Evolutionary conservation across 2,888 invertebrate genomes (phyloP).

Genomic region (Apamea sordens): DNA sequence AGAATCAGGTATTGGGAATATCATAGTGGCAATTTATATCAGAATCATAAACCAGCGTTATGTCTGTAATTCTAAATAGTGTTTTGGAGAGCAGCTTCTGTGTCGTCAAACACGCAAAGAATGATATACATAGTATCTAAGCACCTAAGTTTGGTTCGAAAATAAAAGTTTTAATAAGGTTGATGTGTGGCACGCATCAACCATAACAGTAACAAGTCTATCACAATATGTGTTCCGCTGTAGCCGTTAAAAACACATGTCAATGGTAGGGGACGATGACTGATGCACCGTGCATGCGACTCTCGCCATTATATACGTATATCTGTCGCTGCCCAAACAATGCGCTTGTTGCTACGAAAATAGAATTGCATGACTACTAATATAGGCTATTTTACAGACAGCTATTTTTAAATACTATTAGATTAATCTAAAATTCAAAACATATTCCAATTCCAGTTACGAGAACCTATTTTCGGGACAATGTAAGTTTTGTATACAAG

Average conservation of each 20-base stretch:
- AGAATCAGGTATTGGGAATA: background rate
- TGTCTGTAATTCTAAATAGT: background rate
- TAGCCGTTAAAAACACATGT: constrained; percentile 39
- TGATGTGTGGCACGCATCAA: constrained; percentile 18
- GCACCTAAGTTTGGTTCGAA: background rate
- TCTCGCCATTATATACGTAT: constrained; percentile 17
- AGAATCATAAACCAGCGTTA: background rate
- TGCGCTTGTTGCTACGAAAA: constrained; percentile 9
- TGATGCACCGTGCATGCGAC: constrained; percentile 16
- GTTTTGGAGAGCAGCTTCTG: background rate
- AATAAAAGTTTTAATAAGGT: constrained; percentile 17
- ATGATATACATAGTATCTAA: background rate
- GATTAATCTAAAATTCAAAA: constrained; percentile 1
- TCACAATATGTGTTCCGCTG: constrained; percentile 14
- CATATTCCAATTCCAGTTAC: background rate
- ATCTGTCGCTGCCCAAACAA: constrained; percentile 13
- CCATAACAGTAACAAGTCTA: constrained; percentile 10
- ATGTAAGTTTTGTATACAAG: background rate
- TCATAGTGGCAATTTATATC: background rate
- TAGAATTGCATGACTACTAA: background rate
- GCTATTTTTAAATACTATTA: background rate
- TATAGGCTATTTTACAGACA: background rate
- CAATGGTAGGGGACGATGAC: constrained; percentile 10
- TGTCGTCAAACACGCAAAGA: background rate
- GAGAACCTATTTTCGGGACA: background rate